phyloP scores from a whole-genome alignment of 2,113 vertebrate species.

The Aspidoscelis tigris region DNA sequence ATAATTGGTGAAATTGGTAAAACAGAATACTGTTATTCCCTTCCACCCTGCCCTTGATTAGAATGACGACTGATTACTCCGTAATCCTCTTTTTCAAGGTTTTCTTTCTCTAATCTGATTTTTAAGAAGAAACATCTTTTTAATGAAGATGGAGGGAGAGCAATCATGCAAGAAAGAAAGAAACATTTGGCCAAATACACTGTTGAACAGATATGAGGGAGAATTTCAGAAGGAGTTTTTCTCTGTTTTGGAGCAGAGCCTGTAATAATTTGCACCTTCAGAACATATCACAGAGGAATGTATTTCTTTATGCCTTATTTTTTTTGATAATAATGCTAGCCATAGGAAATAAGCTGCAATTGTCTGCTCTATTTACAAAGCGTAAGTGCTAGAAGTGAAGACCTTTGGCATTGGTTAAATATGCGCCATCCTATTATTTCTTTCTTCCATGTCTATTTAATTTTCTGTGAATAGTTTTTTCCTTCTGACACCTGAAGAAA shows the following conservation, averaged over 20 bases:
- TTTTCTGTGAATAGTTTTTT: slow-evolving; percentile 61
- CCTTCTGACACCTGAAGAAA: slow-evolving; percentile 50
- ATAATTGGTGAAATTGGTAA: slow-evolving; percentile 22
- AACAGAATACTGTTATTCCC: neutral
- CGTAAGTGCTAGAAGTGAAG: slow-evolving; percentile 53
- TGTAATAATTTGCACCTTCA: slow-evolving; percentile 44
- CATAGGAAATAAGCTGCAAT: slow-evolving; percentile 46
- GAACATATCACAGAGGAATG: slow-evolving; percentile 16
- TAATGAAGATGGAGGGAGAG: neutral
- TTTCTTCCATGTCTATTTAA: slow-evolving; percentile 59
- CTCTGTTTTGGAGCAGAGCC: slow-evolving; percentile 4
- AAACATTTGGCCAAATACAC: neutral
- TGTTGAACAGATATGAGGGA: neutral
- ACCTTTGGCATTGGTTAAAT: slow-evolving; percentile 55
- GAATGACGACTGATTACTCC: slow-evolving; percentile 25
- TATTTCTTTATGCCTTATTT: slow-evolving; percentile 53
- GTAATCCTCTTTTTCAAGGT: neutral
- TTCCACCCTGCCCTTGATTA: neutral
- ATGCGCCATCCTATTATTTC: slow-evolving; percentile 58
- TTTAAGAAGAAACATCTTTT: slow-evolving; percentile 25
- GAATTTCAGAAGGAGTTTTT: slow-evolving; percentile 31
- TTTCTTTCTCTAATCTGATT: slow-evolving; percentile 9
- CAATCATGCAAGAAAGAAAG: neutral
- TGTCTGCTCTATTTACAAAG: slow-evolving; percentile 63
- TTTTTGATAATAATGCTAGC: slow-evolving; percentile 36